Evolutionary conservation across 2,113 vertebrate species (phyloP).

Genomic region (Oncorhynchus tshawytscha): DNA sequence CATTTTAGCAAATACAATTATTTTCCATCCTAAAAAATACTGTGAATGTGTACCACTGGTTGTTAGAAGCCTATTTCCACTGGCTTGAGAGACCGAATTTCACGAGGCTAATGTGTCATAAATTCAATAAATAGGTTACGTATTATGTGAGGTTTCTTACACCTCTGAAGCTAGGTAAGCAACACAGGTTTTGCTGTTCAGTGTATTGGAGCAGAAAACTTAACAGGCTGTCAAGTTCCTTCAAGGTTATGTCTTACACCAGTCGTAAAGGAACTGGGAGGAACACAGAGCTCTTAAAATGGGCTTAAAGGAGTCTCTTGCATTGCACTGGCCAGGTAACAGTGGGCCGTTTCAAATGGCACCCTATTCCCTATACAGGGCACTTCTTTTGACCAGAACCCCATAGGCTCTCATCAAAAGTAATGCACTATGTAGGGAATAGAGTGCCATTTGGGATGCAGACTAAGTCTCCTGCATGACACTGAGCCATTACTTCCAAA

Average conservation of each 20-base stretch:
- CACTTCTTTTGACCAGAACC: no score
- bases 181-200: slow-evolving; percentile 13
- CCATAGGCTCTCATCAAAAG: no score
- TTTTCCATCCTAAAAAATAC: neutral
- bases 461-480: no score
- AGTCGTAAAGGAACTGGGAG: neutral
- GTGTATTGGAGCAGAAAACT: neutral
- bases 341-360: no score
- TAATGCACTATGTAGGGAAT: no score
- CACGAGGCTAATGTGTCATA: slow-evolving; percentile 10
- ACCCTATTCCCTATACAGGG: no score
- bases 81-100: neutral
- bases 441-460: no score
- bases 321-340: no score
- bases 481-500: no score
- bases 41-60: neutral
- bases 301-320: neutral
- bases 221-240: slow-evolving; percentile 3
- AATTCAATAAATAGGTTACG: slow-evolving; percentile 23
- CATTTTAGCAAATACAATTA: neutral
- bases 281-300: neutral
- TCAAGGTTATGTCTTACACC: slow-evolving; percentile 1
- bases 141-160: slow-evolving; percentile 27
- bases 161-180: slow-evolving; percentile 17
- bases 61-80: slow-evolving; percentile 1